Percentiles rank a stretch among this genome's conserved stretches.
Conservation (phyloP, 2,113 vertebrate species). For the Grus americana region DNA sequence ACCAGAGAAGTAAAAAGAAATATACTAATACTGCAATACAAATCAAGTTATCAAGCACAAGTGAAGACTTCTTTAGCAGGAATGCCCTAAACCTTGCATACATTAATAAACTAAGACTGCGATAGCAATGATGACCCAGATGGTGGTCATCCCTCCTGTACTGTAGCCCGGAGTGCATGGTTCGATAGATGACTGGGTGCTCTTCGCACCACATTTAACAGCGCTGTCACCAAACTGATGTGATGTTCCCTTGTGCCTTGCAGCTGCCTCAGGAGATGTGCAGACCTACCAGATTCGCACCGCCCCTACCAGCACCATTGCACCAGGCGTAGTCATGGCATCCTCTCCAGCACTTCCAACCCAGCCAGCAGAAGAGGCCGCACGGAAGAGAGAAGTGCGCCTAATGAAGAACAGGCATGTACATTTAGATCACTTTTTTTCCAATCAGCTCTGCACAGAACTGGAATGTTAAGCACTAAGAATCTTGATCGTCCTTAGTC, state of each 20-base stretch:
- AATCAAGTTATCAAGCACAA: background rate
- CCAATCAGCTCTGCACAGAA: background rate
- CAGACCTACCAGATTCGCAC: conserved; percentile 99
- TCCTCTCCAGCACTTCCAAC: conserved; percentile 89
- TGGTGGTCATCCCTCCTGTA: background rate
- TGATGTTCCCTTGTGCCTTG: background rate
- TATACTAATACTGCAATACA: background rate
- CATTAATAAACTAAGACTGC: background rate
- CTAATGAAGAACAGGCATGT: conserved; percentile 98
- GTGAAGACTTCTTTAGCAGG: background rate
- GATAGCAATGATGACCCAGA: background rate
- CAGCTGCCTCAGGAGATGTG: conserved; percentile 95
- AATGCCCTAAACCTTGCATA: background rate
- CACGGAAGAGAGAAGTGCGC: conserved; percentile 95
- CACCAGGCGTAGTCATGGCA: conserved; percentile 94
- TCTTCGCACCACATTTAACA: background rate
- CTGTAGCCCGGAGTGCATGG: background rate
- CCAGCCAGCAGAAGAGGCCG: conserved; percentile 91
- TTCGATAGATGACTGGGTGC: background rate
- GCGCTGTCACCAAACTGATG: background rate
- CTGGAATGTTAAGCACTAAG: background rate
- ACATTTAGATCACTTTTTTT: background rate
- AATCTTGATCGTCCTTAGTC: background rate
- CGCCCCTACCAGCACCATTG: conserved; percentile 88
- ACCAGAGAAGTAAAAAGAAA: background rate